Evolutionary conservation across 2,888 invertebrate genomes (phyloP), one percentile per base, ranked within the genome.

Genomic region (Hyalella azteca): DNA sequence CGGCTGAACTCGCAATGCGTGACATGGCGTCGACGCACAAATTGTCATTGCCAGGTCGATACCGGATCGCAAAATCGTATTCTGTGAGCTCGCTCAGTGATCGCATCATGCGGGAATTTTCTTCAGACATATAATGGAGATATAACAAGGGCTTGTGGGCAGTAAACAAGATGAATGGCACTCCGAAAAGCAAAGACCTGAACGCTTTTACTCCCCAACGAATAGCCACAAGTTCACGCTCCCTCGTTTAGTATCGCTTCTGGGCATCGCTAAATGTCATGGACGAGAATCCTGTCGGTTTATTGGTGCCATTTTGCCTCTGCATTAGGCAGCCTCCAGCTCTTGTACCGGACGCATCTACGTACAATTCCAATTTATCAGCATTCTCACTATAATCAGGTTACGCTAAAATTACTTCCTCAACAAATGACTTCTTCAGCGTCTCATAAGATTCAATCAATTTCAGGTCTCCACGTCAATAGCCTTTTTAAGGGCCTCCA

Each of bases 291-390:
- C n/a, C 54, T 9, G 22, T 4, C 22, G 54, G 15, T 54, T 54
- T 54, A 3, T 54, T n/a, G 9, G 15, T 9, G 9, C 26, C 54
- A 1, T 22, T 9, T 1, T 54, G 2, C 9, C 9, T 22, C n/a
- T 45, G 54, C 3, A 54, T 22, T 54, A 54, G n/a, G 54, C 54
- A 54, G 9, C n/a, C 54, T 54, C 54, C 54, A n/a, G 54, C 54
- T 54, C 54, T 22, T 22, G 22, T 9, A 54, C 54, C 54, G 15
- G 54, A 3, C 9, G 54, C 54, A 54, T 54, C 54, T 22, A 54
- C 54, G 5, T n/a, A 54, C 9, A 54, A n/a, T 22, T 54, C 54
- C n/a, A 54, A n/a, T 1, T 54, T 22, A n/a, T 22, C n/a, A n/a
- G 54, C 13, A 9, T 22, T 22, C 22, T n/a, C 54, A 22, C 19